Percentiles rank a stretch among this genome's conserved stretches.
These are phyloP conservation scores for Amniataba percoides DNA, from an alignment of 2,797 vertebrate genomes.

Conservation along the genomic window DNA sequence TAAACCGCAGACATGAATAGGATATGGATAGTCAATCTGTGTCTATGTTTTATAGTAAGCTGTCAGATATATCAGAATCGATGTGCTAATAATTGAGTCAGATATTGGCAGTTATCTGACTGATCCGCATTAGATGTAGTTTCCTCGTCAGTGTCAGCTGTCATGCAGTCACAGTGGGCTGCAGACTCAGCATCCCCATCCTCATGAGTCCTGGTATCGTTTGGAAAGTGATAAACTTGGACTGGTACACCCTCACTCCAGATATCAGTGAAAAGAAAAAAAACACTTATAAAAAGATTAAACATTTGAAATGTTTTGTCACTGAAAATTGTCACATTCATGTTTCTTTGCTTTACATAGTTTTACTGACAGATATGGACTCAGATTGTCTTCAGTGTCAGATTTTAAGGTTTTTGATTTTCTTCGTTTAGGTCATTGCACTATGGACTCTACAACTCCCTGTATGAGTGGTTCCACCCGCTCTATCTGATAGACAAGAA, in stretches of 20 bases:
- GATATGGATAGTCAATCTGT: too few relatives aligned
- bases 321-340: background rate
- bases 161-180: background rate
- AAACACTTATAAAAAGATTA: background rate
- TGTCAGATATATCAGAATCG: background rate
- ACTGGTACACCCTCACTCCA: background rate
- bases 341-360: background rate
- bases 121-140: background rate
- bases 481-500: constrained; percentile 92
- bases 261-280: too few relatives aligned
- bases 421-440: constrained; percentile 85
- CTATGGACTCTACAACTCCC: constrained; percentile 94
- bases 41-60: too few relatives aligned
- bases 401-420: background rate
- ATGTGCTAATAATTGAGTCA: background rate
- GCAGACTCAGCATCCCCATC: background rate
- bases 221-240: too few relatives aligned
- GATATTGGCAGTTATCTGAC: background rate
- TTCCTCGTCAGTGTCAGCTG: background rate
- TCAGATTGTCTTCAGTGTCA: background rate
- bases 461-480: constrained; percentile 96
- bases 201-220: background rate
- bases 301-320: background rate
- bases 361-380: background rate
- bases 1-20: background rate